Evolutionary conservation across 2,113 vertebrate genomes (phyloP), one percentile per base, ranked within the genome.

Genomic region (Poeciliopsis retropinna): DNA sequence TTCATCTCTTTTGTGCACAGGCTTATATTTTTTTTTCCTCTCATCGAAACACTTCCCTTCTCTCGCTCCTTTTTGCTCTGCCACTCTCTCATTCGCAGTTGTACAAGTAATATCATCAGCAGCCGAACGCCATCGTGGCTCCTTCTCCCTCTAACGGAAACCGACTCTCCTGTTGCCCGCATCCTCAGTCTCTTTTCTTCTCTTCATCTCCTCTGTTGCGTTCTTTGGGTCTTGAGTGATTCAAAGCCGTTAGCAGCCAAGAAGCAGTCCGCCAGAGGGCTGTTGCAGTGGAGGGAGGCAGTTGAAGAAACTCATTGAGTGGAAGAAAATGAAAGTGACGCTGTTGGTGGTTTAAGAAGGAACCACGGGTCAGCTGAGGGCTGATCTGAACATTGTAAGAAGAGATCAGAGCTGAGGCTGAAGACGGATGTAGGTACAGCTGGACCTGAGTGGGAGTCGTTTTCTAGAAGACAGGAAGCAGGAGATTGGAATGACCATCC

Each of bases 261-360:
- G 54, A 70, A 75, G 66, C 44, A 5, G 12, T 74, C 76, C 70
- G 67, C 67, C 31, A 28, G 30, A 69, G 51, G 22, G 19, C 70
- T 37, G 51, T n/a, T 57, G 51, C 22, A n/a, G 27, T n/a, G 67
- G 63, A 65, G 41, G n/a, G 75, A 41, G 72, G 65, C 62, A 67
- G 69, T 78, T 34, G 78, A 66, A 78, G 78, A 83, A 87, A 89
- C 70, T 90, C 82, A 72, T 75, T 72, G 86, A 91, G 64, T 81
- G 29, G 70, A 47, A 41, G 69, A 67, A 65, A 57, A 79, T 70
- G 67, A 39, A 30, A 78, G 78, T 72, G 86, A 72, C 7, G 63
- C 41, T 5, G 62, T 60, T 57, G 61, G 31, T 61, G 82, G 67
- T 83, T 77, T 70, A 72, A 77, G 63, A 37, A 75, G 79, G 54